Evolutionary conservation across 2,113 vertebrate genomes (phyloP), one percentile per base, ranked within the genome.

Genomic region (Astur gentilis): DNA sequence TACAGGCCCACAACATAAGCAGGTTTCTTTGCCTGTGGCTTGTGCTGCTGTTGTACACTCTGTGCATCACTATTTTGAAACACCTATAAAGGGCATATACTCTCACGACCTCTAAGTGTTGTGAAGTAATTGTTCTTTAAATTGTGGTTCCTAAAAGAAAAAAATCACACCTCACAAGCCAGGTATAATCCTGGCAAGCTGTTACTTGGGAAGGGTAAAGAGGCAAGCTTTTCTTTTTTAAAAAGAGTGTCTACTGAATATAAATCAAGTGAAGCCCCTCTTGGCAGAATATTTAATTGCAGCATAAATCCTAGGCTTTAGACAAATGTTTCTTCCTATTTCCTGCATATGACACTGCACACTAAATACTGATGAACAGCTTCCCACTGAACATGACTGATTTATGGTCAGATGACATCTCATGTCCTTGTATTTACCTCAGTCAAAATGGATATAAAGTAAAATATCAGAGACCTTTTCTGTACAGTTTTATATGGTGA

Each of bases 221-320:
- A 91, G 27, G 6, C 16, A 87, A 23, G n/a, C 36, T 91, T 86
- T 89, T n/a, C 47, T 86, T 92, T 92, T 87, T 85, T 69, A 82
- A 87, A 86, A 90, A 29, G 52, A 88, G 50, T 61, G 4, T 70
- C 85, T 78, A 22, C 42, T 57, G 76, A 90, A 81, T 83, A 83
- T 50, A 67, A 90, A 95, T 78, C 49, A 90, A 81, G n/a, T 21
- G 4, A 85, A 95, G 70, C 0, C 1, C 9, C 34, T 82, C 62
- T 81, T 80, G 70, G 45, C 54, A 94, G 61, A 87, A 65, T 78
- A 94, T 94, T 79, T 94, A 93, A 94, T 70, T 89, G 50, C 58
- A 82, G 65, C 14, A 44, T 85, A 79, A 94, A 76, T 83, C 34
- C 67, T 54, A 11, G 23, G 81, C 29, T 85, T 89, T 65, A 83